Conservation (phyloP, 2,113 vertebrate genomes). For the Hypomesus transpacificus region DNA sequence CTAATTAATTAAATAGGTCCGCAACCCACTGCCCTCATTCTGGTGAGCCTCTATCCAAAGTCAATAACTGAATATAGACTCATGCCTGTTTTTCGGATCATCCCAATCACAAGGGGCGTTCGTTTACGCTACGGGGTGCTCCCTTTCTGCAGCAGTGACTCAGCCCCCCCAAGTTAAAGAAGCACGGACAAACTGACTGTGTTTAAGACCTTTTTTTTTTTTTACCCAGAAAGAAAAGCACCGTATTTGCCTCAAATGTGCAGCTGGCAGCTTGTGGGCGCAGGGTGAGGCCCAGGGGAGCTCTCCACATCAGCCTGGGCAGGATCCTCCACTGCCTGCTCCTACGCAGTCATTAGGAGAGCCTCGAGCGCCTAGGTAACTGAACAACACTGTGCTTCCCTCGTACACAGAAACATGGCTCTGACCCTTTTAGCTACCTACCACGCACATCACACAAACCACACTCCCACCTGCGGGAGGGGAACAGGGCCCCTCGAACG, state of each 20-base stretch:
- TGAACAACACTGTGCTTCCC: slow-evolving; percentile 16
- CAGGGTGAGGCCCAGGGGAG: slow-evolving; percentile 6
- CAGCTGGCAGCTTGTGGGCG: slow-evolving; percentile 15
- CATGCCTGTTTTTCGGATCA: neutral
- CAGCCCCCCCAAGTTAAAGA: neutral
- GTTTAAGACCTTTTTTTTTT: no score
- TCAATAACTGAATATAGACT: slow-evolving; percentile 27
- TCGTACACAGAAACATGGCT: slow-evolving; percentile 8
- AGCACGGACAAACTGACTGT: neutral
- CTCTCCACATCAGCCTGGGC: slow-evolving; percentile 11
- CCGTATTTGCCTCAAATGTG: slow-evolving; percentile 38
- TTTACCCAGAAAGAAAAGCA: neutral
- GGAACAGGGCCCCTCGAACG: slow-evolving; percentile 45
- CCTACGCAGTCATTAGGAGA: slow-evolving; percentile 31
- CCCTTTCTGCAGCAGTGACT: no score
- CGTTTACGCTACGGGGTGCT: neutral
- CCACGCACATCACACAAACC: slow-evolving; percentile 43
- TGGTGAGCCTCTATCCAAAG: slow-evolving; percentile 26
- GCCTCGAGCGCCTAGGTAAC: slow-evolving; percentile 7
- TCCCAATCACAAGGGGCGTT: neutral
- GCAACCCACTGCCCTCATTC: slow-evolving; percentile 73
- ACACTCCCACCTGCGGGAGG: slow-evolving; percentile 35
- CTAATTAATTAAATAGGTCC: slow-evolving; percentile 77
- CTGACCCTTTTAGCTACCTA: slow-evolving; percentile 17
- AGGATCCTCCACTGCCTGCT: slow-evolving; percentile 22